Base-by-base conservation (phyloP, 1,140 invertebrate species). In the Physella acuta region DNA sequence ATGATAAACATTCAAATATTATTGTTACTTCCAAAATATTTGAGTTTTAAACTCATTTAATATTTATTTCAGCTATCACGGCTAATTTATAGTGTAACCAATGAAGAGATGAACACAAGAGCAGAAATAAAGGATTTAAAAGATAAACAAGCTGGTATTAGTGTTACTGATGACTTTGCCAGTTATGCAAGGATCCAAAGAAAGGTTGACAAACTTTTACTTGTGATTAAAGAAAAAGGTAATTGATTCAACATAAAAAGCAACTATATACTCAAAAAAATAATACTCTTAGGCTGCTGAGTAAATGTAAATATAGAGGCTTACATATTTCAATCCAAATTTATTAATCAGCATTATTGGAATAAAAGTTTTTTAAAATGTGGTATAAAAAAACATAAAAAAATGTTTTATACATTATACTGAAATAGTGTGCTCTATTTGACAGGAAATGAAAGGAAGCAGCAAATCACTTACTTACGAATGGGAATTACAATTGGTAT, bases 151-250 rank as follows among this genome's bases (percentile, higher is more conserved):
- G 66, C 70, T 14, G 59, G 68, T 11, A 52, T 78, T 33, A 80
- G 77, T 59, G 74, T 78, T 68, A 70, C 76, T 26, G 78, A 80
- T 53, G 74, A 80, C 36, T 80, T 80, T 75, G 76, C 74, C 24
- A 70, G 68, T 34, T 78, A 78, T 69, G 75, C 78, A 66, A 76
- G 76, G 63, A 65, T 80, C 16, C 75, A 80, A 44, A 70, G 78
- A 28, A 73, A 74, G 52, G 74, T 80, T 39, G 77, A 80, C 39
- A 77, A 77, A 66, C 63, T 74, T 0, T 53, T 75, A 24, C 44
- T 68, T 3, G 31, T 73, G 58, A 55, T 80, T 36, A 80, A 80
- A 66, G 70, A 76, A 59, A 73, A 56, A 56, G 64, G 64, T 66
- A 24, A 28, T 3, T 28, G 28, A 14, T 31, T 36, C 26, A n/a